A percentile compares a stretch with the other conserved stretches of the same genome.
Conservation (phyloP, 2,888 invertebrate species). For the Cantharis flavilabris region DNA sequence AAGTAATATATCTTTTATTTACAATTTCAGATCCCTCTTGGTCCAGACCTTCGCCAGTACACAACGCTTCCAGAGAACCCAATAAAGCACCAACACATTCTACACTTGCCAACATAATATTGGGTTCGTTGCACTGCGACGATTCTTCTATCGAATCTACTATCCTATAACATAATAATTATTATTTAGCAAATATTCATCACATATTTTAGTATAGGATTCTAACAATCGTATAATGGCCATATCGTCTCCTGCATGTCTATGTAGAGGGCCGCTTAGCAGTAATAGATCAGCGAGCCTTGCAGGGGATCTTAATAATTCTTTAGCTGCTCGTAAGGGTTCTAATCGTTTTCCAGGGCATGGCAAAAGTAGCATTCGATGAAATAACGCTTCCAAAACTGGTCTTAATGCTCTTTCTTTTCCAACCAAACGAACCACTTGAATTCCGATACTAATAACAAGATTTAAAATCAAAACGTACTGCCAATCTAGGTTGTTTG, state of each 20-base stretch:
- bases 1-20: slow-evolving; percentile 66
- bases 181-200: neutral
- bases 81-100: slow-evolving; percentile 84
- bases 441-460: slow-evolving; percentile 78
- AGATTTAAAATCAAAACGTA: neutral
- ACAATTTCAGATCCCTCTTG: slow-evolving; percentile 66
- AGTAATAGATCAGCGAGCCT: slow-evolving; percentile 74
- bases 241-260: slow-evolving; percentile 78
- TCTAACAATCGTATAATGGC: slow-evolving; percentile 77
- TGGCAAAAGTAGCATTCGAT: slow-evolving; percentile 88
- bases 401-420: slow-evolving; percentile 85
- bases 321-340: slow-evolving; percentile 80
- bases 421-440: slow-evolving; percentile 86
- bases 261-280: slow-evolving; percentile 62
- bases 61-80: slow-evolving; percentile 80
- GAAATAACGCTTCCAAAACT: slow-evolving; percentile 90
- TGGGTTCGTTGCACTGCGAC: slow-evolving; percentile 78
- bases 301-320: slow-evolving; percentile 79
- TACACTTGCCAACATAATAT: slow-evolving; percentile 77
- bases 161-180: slow-evolving; percentile 62
- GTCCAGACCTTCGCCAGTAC: slow-evolving; percentile 72
- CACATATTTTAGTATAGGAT: neutral
- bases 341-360: slow-evolving; percentile 84
- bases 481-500: neutral
- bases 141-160: slow-evolving; percentile 94